A percentile compares a stretch with the other conserved stretches of the same genome.
Conservation (phyloP, 2,797 vertebrate species). For the Chromis chromis region DNA sequence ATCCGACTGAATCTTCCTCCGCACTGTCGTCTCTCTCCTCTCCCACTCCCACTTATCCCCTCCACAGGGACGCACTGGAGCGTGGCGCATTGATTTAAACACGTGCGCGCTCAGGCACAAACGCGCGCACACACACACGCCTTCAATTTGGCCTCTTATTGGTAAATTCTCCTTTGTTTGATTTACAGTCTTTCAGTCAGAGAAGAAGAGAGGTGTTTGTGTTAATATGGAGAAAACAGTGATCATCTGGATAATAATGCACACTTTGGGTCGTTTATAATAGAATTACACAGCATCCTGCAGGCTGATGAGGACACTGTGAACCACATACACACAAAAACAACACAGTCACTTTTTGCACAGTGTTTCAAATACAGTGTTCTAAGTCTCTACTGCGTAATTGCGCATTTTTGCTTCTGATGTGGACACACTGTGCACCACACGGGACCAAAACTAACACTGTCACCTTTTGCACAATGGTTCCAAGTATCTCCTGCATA, state of each 20-base stretch:
- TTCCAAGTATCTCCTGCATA: neutral
- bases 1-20: conserved; percentile 58
- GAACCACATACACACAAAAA: neutral
- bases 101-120: conserved; percentile 61
- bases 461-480: neutral
- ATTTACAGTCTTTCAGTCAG: conserved; percentile 24
- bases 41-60: conserved; percentile 80
- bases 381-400: neutral
- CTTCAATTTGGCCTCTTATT: conserved; percentile 26
- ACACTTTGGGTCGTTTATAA: neutral
- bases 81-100: conserved; percentile 71
- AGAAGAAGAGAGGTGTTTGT: neutral
- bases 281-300: neutral
- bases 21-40: conserved; percentile 71
- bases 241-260: conserved; percentile 1
- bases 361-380: neutral
- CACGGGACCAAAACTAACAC: neutral
- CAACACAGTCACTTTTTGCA: neutral
- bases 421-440: neutral
- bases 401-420: neutral
- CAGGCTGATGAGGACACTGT: neutral
- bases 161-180: conserved; percentile 37
- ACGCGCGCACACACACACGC: conserved; percentile 17
- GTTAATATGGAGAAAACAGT: neutral
- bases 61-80: conserved; percentile 70